These are phyloP conservation scores for Orchesellides sinensis DNA, from an alignment of 2,888 invertebrate species.

Conservation along the genomic window DNA sequence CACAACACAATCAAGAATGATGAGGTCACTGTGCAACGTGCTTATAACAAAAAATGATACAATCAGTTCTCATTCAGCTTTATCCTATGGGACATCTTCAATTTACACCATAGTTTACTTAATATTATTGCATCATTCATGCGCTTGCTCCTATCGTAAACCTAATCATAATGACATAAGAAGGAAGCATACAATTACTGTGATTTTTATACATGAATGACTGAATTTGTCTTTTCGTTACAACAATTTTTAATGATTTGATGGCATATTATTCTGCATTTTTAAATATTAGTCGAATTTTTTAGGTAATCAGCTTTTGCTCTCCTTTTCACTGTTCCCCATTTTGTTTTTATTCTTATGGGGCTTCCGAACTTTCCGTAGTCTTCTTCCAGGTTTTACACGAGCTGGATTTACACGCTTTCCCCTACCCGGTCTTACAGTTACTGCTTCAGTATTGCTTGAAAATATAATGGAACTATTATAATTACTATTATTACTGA, in stretches of 20 bases:
- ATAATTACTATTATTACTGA: neutral
- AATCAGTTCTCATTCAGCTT: constrained; percentile 41
- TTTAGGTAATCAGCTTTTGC: neutral
- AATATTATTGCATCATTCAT: constrained; percentile 42
- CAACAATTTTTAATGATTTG: constrained; percentile 23
- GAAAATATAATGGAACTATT: constrained; percentile 11
- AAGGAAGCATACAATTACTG: constrained; percentile 11
- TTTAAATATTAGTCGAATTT: neutral
- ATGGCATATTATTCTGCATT: constrained; percentile 7
- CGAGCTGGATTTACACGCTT: constrained; percentile 49
- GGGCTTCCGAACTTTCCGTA: constrained; percentile 57
- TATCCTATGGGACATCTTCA: constrained; percentile 50
- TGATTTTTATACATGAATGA: neutral
- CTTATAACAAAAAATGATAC: neutral
- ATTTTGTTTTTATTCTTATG: constrained; percentile 25
- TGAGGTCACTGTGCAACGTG: neutral
- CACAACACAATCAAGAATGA: neutral
- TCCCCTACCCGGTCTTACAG: neutral
- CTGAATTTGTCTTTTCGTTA: too few relatives aligned
- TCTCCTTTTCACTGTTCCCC: neutral
- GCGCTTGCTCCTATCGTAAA: neutral
- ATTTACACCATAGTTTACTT: constrained; percentile 44
- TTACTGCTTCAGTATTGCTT: neutral
- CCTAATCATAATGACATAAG: neutral
- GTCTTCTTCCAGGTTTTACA: constrained; percentile 51